Conservation (phyloP, 2,797 vertebrate species). For the Mormyrus hasselquistii region DNA sequence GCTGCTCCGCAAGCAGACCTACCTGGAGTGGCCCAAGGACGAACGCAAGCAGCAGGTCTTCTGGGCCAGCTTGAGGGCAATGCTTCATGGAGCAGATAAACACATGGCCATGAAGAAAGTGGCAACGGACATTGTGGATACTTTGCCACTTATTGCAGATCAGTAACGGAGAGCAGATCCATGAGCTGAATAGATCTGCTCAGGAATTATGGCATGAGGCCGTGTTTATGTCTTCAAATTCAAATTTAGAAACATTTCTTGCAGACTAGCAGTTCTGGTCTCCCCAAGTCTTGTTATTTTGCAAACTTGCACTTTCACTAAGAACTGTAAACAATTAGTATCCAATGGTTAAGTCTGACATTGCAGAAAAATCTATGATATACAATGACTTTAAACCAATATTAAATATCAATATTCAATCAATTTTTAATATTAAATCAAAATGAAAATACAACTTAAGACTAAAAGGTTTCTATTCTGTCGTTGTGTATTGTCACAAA, state of each 20-base stretch:
- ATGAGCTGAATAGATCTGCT: background rate
- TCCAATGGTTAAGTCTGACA: background rate
- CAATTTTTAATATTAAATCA: background rate
- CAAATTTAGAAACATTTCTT: background rate
- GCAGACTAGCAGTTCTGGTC: background rate
- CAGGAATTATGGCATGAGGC: background rate
- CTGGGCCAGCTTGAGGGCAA: slow-evolving; percentile 65
- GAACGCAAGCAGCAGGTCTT: slow-evolving; percentile 67
- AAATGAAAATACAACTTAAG: background rate
- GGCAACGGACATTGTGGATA: slow-evolving; percentile 41
- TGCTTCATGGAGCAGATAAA: slow-evolving; percentile 42
- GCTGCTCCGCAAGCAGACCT: slow-evolving; percentile 68
- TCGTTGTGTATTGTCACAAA: background rate
- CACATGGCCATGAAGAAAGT: slow-evolving; percentile 40
- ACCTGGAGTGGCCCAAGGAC: slow-evolving; percentile 73
- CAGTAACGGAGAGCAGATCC: background rate
- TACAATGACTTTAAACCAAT: background rate
- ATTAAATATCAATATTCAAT: background rate
- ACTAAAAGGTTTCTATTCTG: background rate
- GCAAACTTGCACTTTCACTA: background rate
- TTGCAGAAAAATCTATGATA: background rate
- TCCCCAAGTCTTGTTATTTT: background rate
- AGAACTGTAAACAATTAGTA: background rate
- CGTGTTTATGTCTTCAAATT: background rate
- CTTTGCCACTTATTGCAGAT: slow-evolving; percentile 25